Percentiles rank a stretch among this genome's conserved stretches.
phyloP scores from a whole-genome alignment of 2,888 invertebrate genomes.

The Xestia ashworthii region DNA sequence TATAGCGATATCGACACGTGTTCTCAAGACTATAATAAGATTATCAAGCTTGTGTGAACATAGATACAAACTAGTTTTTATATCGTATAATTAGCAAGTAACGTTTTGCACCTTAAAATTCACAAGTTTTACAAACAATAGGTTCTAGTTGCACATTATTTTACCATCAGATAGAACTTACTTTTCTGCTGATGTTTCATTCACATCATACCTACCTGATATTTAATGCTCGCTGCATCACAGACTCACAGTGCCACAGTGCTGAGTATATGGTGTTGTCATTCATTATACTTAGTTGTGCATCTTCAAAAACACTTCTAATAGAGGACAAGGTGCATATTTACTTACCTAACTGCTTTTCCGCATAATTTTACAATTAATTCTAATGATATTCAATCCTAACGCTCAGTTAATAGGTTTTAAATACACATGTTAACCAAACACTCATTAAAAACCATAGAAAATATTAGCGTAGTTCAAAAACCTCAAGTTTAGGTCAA shows the following conservation, averaged over 20 bases:
- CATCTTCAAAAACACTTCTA: slow-evolving; percentile 5
- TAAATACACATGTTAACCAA: slow-evolving; percentile 12
- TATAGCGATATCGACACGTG: slow-evolving; percentile 4
- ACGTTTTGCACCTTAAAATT: background rate
- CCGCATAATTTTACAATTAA: background rate
- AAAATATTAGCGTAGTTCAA: background rate
- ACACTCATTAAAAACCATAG: background rate
- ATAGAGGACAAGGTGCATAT: background rate
- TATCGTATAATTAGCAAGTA: slow-evolving; percentile 8
- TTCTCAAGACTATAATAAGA: background rate
- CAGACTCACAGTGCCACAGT: no score
- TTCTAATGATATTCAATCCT: slow-evolving; percentile 8
- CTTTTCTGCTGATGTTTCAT: background rate
- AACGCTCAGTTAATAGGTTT: background rate
- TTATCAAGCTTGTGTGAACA: slow-evolving; percentile 1
- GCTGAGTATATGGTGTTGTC: background rate
- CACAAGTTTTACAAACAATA: background rate
- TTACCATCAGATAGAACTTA: background rate
- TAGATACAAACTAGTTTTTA: background rate
- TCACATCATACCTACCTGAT: background rate
- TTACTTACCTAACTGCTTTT: background rate
- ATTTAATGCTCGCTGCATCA: background rate
- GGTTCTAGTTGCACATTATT: no score
- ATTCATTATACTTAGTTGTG: background rate
- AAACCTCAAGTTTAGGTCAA: slow-evolving; percentile 10